Evolutionary conservation across 2,888 invertebrate genomes (phyloP), one percentile per base, ranked within the genome.

Genomic region (Adelphocoris suturalis): DNA sequence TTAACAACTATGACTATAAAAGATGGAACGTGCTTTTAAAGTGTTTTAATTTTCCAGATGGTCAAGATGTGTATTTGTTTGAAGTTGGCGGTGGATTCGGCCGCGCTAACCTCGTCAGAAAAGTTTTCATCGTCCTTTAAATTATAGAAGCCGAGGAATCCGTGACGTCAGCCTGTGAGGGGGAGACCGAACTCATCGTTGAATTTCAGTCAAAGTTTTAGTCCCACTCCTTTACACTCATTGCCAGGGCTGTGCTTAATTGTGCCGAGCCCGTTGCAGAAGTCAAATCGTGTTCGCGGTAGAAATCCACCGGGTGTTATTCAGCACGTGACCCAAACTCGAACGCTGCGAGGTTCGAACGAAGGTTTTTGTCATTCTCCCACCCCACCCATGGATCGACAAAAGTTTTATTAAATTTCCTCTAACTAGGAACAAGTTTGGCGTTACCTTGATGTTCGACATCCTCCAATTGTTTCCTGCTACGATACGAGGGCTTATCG

Each of bases 341-440:
- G 27, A 68, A 19, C 19, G 7, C 68, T 68, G 27, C 68, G 0
- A 68, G 68, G 68, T 68, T 68, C 12, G 57, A 7, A 57, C 57
- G 16, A 57, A n/a, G 57, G 57, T 57, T 57, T n/a, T 23, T 11
- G 23, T 68, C 68, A 68, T 68, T 68, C 23, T 12, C 23, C 23
- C 68, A 12, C 27, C 68, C 23, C 27, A 23, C 23, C 68, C 23
- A 23, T 27, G 2, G 11, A 23, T 23, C 68, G 68, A 23, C 7
- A 68, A 68, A 68, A 68, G 68, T 68, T 68, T 68, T 68, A 68
- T 68, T 68, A 68, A 68, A 68, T 68, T 27, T 13, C 68, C 68
- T 23, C 27, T 4, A 3, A 68, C 68, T 52, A 52, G 13, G 23
- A 4, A 37, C 37, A 37, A 37, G 3, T 37, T 37, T 37, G 37